Conservation (phyloP, 2,797 vertebrate genomes). For the Anniella stebbinsi region DNA sequence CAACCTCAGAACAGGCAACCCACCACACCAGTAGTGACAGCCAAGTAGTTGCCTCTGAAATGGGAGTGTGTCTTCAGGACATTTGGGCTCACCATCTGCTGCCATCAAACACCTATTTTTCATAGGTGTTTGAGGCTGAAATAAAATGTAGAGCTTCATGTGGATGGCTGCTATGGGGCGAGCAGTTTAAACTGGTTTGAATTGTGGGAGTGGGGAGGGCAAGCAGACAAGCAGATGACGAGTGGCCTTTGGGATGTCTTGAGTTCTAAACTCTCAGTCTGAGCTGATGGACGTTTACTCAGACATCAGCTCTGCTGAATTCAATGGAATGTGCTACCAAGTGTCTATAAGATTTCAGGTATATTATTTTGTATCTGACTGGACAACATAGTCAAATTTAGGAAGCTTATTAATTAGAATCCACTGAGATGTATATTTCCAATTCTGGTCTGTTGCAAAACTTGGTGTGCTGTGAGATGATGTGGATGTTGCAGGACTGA, state of each 20-base stretch:
- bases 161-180: background rate
- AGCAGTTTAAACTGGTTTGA: background rate
- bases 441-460: background rate
- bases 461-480: background rate
- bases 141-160: background rate
- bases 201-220: too few species aligned
- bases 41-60: background rate
- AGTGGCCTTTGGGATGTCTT: too few species aligned
- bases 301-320: too few species aligned
- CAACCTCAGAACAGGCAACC: background rate
- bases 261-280: too few species aligned
- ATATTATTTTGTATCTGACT: background rate
- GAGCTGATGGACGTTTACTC: too few species aligned
- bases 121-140: background rate
- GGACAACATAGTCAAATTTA: background rate
- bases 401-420: slow-evolving; percentile 18
- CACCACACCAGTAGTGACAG: background rate
- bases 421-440: slow-evolving; percentile 10
- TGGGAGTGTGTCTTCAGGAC: background rate
- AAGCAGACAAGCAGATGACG: background rate
- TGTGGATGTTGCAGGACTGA: background rate
- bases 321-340: too few species aligned
- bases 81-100: background rate
- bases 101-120: background rate
- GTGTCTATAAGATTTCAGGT: background rate